Evolutionary conservation across 2,888 invertebrate genomes (phyloP).

Genomic region (Agonum fuliginosum): DNA sequence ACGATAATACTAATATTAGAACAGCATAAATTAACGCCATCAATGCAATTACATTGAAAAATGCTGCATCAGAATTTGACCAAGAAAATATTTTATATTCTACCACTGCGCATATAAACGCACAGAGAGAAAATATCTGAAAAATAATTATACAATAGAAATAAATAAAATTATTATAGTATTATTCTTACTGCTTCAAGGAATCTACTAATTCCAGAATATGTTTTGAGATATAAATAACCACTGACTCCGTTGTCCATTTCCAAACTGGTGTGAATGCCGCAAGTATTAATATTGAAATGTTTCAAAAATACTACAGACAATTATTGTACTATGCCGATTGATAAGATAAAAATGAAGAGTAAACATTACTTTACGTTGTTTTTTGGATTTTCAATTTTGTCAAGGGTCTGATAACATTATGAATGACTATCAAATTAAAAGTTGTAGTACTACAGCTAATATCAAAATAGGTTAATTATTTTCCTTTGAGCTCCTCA

Average conservation of each 20-base stretch:
- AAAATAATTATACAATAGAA: not conserved
- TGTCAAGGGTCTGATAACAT: constrained; percentile 17
- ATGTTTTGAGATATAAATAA: constrained; percentile 22
- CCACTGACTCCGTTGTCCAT: constrained; percentile 37
- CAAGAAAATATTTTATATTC: not conserved
- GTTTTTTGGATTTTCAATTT: constrained; percentile 9
- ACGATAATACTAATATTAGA: constrained; percentile 31
- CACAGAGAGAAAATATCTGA: constrained; percentile 38
- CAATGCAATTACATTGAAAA: constrained; percentile 6
- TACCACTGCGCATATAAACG: constrained; percentile 34
- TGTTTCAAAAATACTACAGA: constrained; percentile 4
- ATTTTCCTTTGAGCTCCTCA: too few species aligned
- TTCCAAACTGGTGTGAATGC: not conserved
- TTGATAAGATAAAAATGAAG: constrained; percentile 42
- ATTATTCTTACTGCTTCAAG: constrained; percentile 41
- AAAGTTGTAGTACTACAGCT: too few species aligned
- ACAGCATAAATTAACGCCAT: constrained; percentile 24
- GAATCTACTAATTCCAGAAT: constrained; percentile 24
- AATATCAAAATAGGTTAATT: too few species aligned
- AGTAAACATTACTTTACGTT: constrained; percentile 4
- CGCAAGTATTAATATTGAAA: not conserved
- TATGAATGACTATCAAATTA: too few species aligned
- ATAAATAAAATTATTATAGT: not conserved
- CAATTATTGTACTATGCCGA: too few species aligned
- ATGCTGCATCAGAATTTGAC: not conserved